Evolutionary conservation across 2,113 vertebrate genomes (phyloP), one percentile per base, ranked within the genome.

Genomic region (Sturnus vulgaris): DNA sequence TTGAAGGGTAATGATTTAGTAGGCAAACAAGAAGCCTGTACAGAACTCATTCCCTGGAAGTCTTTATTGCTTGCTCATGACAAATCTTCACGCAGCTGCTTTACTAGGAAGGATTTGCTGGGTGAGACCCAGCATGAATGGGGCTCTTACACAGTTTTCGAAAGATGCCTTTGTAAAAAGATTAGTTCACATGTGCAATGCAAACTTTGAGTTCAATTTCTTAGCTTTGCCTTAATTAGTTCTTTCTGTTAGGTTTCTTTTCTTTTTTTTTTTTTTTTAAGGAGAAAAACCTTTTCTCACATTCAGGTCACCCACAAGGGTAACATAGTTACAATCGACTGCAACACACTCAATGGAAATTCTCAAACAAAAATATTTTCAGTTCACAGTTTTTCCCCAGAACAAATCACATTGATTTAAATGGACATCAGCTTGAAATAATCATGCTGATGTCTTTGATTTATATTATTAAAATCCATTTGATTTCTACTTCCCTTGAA

Each of bases 201-300:
- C 86, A 96, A 98, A 96, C 91, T 92, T 85, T 68, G 66, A 75
- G 92, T 95, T 92, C 61, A 76, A 46, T 96, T 94, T 86, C 88
- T 91, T 86, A 93, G 92, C 71, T 95, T 95, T 86, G 61, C 92
- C 87, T 98, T 97, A 96, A 96, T 97, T 95, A 90, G 86, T 90
- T 95, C 79, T 96, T 97, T 95, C 93, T 95, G 83, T 82, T 52
- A 46, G 57, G 17, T 42, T 80, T 23, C 12, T 63, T 37, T 50
- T 28, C 46, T 70, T 49, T 66, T n/a, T 46, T 71, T 44, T 63
- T 57, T 70, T 72, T 70, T 25, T 23, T 33, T 3, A 63, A 46
- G 69, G 25, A 52, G 66, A 39, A 79, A 72, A 80, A 53, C 64
- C 27, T 86, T 69, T 92, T 79, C 79, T 92, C 49, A 20, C 64